Evolutionary conservation across 2,797 vertebrate species (phyloP), one percentile per base, ranked within the genome.

Genomic region (Scolopax bukidnonensis): DNA sequence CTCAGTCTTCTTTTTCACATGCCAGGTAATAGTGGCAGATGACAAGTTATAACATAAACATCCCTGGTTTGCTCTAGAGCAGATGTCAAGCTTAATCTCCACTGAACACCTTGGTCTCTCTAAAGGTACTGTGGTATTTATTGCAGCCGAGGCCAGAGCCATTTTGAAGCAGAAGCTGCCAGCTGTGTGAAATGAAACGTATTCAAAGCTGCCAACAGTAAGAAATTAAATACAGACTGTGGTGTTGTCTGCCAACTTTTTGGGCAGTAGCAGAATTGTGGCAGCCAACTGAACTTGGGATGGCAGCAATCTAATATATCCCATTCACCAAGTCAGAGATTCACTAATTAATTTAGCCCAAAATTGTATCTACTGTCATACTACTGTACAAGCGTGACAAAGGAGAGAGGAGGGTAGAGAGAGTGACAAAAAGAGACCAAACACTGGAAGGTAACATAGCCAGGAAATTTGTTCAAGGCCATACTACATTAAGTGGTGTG

Each of bases 51-150:
- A 85, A 77, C 33, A 88, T 68, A 87, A 93, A 87, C 65, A 57
- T 61, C 74, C 38, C 45, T 16, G 40, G 53, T 96, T 92, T 89
- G 53, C 83, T 59, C 38, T 90, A 69, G 69, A 95, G 53, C 93
- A 95, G 87, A 95, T 95, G 90, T 92, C 86, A 91, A 81, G 70
- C 64, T 95, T 40, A 61, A 92, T 91, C 95, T 96, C 61, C 60
- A 40, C 84, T 90, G 84, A 91, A 92, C 88, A 90, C 79, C 91
- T 96, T 28, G 1, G 61, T 67, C 64, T 85, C 87, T 84, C 84
- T 69, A 19, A 88, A 85, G 63, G 84, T 93, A 63, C 86, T 56
- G 82, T 80, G 87, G 48, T 76, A 89, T 94, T 74, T 94, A 78
- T 69, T 95, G 71, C 64, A 76, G 59, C 64, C 64, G 54, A 94